A percentile compares a stretch with the other conserved stretches of the same genome.
phyloP scores from a whole-genome alignment of 2,113 vertebrate species.

The Larimichthys crocea region DNA sequence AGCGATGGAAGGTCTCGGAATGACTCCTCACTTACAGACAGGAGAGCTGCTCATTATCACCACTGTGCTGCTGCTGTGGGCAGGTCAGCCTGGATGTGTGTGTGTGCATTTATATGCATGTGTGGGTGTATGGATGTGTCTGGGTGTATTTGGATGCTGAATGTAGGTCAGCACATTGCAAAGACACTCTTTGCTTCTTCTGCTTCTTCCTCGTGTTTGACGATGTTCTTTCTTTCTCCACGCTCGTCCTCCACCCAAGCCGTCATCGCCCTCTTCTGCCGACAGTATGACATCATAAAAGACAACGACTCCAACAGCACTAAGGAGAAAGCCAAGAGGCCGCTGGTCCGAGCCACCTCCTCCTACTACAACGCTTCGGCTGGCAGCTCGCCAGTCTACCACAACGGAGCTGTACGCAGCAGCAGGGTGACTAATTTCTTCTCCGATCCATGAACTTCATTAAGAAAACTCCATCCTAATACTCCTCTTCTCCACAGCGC shows the following conservation, averaged over 20 bases:
- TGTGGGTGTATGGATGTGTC: background rate
- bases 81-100: slow-evolving; percentile 82
- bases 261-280: slow-evolving; percentile 96
- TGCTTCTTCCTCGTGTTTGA: background rate
- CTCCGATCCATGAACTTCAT: background rate
- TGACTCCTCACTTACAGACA: slow-evolving; percentile 91
- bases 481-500: background rate
- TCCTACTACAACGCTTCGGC: slow-evolving; percentile 83
- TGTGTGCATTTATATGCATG: background rate
- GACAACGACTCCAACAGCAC: slow-evolving; percentile 94
- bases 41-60: slow-evolving; percentile 97
- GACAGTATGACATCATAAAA: slow-evolving; percentile 97
- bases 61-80: slow-evolving; percentile 97
- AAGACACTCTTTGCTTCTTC: background rate
- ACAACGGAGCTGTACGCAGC: slow-evolving; percentile 86
- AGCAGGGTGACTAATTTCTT: slow-evolving; percentile 83
- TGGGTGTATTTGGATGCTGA: background rate
- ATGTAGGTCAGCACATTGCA: background rate
- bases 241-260: slow-evolving; percentile 76
- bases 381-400: slow-evolving; percentile 91
- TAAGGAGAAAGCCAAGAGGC: slow-evolving; percentile 93
- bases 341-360: slow-evolving; percentile 89
- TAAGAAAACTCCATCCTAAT: background rate
- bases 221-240: background rate
- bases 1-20: slow-evolving; percentile 94